phyloP scores from a whole-genome alignment of 1,140 invertebrate species.

The Palaemon carinicauda region DNA sequence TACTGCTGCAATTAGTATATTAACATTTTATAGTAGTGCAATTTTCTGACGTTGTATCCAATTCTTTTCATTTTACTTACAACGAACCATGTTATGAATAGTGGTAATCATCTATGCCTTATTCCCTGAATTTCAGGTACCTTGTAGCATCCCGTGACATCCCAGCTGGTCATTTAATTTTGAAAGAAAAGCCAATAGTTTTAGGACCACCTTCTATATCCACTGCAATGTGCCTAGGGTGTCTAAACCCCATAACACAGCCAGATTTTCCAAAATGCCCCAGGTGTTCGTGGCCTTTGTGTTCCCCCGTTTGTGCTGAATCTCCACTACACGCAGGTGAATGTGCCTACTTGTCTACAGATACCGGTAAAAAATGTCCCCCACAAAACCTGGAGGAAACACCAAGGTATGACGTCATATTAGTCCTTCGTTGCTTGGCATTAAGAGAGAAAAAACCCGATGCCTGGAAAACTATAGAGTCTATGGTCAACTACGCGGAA shows the following conservation, averaged over 20 bases:
- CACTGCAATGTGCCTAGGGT: constrained; percentile 36
- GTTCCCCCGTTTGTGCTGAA: constrained; percentile 61
- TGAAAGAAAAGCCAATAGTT: constrained; percentile 26
- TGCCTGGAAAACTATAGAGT: constrained; percentile 31
- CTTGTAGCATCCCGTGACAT: constrained; percentile 44
- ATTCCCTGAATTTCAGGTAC: constrained; percentile 15
- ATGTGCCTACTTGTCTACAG: constrained; percentile 18
- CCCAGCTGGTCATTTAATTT: constrained; percentile 33
- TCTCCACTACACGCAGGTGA: constrained; percentile 15
- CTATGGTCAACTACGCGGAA: constrained; percentile 49
- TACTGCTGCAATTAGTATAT: no score
- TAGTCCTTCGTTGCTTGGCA: constrained; percentile 41
- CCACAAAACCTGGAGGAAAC: background rate
- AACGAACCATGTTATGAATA: background rate
- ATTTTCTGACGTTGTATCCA: background rate
- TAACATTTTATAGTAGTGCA: no score
- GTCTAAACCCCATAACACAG: constrained; percentile 25
- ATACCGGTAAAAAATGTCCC: background rate
- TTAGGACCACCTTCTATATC: constrained; percentile 24
- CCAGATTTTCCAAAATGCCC: constrained; percentile 67
- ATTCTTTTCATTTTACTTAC: background rate
- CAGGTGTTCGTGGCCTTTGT: constrained; percentile 81
- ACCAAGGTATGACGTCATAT: constrained; percentile 47
- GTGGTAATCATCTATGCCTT: background rate
- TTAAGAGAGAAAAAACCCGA: constrained; percentile 24